Evolutionary conservation across 2,888 invertebrate species (phyloP).

Genomic region (Clitarchus hookeri): DNA sequence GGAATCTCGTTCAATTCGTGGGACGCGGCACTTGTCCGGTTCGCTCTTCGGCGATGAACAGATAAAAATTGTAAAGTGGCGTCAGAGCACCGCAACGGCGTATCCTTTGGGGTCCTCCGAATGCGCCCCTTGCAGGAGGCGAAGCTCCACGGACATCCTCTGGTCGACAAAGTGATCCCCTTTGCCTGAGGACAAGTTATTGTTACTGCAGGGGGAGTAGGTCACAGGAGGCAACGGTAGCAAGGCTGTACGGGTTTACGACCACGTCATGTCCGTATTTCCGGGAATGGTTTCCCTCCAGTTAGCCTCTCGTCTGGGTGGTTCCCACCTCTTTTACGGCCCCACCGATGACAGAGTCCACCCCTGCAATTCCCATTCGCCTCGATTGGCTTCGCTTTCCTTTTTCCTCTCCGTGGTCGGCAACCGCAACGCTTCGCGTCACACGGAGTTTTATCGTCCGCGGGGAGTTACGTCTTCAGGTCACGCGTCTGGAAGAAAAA

Average conservation of each 20-base stretch:
- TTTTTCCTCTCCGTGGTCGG: too few relatives aligned
- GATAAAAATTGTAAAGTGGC: neutral
- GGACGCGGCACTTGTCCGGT: too few relatives aligned
- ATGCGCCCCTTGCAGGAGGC: neutral
- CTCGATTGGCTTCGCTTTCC: neutral
- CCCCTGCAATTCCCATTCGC: neutral
- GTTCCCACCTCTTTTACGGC: neutral
- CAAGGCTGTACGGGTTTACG: neutral
- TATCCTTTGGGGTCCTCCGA: neutral
- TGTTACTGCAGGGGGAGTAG: neutral
- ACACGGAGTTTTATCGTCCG: too few relatives aligned
- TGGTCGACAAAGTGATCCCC: neutral
- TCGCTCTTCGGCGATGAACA: neutral
- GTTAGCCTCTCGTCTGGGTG: neutral
- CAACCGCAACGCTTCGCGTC: too few relatives aligned
- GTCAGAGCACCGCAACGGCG: neutral
- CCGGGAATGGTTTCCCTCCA: neutral
- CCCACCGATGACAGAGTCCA: neutral
- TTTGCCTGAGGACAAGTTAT: neutral
- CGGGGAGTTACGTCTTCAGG: too few relatives aligned
- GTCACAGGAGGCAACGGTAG: neutral
- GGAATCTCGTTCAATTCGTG: too few relatives aligned
- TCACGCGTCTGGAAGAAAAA: too few relatives aligned
- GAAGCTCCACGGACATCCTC: neutral
- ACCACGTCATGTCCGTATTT: neutral